Base-by-base conservation (phyloP, 2,888 invertebrate genomes). In the Quadroppia sp. region DNA sequence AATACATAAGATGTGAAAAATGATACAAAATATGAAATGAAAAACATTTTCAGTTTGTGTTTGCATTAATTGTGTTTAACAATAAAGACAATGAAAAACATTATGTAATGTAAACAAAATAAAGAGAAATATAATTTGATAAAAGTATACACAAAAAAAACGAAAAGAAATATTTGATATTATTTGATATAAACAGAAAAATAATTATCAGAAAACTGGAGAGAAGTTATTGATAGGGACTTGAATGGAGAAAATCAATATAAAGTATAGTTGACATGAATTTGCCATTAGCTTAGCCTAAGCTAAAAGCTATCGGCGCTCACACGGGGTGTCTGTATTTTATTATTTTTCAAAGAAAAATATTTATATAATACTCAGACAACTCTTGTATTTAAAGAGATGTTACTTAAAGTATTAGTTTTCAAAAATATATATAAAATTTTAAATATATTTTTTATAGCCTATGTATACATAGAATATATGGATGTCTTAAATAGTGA, bases 331-430 rank as follows among this genome's bases (percentile, higher is more conserved):
- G 59, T 23, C 32, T 32, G 25, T n/a, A 61, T 67, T 67, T 67
- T 67, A 67, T 67, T 30, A 67, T 67, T 67, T 36, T 32, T 1
- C 13, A 45, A 36, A 36, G n/a, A n/a, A n/a, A 36, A 45, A 45
- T 9, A 17, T 45, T 45, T 45, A 45, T 45, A 45, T 45, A 45
- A 45, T 45, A 45, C 45, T 45, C 45, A 45, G 11, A 15, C 45
- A 45, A 45, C 32, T 32, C n/a, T 61, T 61, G 30, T 61, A 61
- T 61, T 61, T n/a, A 53, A 53, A 67, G 67, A 67, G 67, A 40
- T 67, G 67, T 67, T 67, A 67, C 67, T 67, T 67, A 67, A 67
- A 36, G 40, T 67, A 67, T 67, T 67, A 67, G 67, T 67, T 67
- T 64, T 23, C 2, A 61, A 61, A 61, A 61, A 56, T 17, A 56